phyloP scores from a whole-genome alignment of 2,113 vertebrate genomes.

The Poicephalus meyeri region DNA sequence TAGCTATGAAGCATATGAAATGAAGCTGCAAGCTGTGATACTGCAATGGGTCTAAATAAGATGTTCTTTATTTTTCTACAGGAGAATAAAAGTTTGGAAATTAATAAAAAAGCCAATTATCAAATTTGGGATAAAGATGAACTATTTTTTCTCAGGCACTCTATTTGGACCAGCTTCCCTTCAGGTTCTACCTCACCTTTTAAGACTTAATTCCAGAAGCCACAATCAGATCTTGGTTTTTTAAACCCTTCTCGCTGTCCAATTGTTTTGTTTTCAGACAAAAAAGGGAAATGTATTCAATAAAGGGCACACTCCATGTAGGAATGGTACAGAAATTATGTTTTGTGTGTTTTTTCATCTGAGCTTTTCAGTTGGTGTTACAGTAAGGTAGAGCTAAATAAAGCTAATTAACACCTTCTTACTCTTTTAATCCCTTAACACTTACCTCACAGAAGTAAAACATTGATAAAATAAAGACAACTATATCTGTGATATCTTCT shows the following conservation, averaged over 20 bases:
- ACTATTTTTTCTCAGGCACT: too few relatives aligned
- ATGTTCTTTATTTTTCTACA: too few relatives aligned
- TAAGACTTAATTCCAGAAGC: too few relatives aligned
- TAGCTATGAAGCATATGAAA: too few relatives aligned
- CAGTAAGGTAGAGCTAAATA: neutral
- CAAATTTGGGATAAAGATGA: too few relatives aligned
- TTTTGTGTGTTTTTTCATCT: neutral
- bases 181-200: too few relatives aligned
- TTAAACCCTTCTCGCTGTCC: neutral
- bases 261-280: neutral
- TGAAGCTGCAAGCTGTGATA: too few relatives aligned
- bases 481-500: neutral
- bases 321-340: neutral
- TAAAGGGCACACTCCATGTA: neutral
- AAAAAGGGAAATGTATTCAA: neutral
- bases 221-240: neutral
- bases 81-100: too few relatives aligned
- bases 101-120: too few relatives aligned
- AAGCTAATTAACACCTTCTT: neutral
- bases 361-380: neutral
- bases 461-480: neutral
- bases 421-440: neutral
- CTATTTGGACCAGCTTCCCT: too few relatives aligned
- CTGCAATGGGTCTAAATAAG: too few relatives aligned
- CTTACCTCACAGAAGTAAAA: neutral